Evolutionary conservation across 2,888 invertebrate species (phyloP).

Genomic region (Epinotia ramella): DNA sequence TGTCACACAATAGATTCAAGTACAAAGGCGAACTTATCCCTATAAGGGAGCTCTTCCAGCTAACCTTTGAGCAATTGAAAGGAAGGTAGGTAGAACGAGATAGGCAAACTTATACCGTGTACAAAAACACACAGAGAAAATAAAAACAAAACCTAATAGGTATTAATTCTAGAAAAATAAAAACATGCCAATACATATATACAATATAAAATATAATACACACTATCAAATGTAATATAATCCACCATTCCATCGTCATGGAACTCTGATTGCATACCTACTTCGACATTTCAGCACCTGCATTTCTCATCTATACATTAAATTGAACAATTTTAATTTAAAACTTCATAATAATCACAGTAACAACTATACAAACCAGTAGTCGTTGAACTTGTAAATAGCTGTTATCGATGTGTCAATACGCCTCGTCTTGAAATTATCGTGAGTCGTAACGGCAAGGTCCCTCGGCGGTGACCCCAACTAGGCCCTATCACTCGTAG

Average conservation of each 20-base stretch:
- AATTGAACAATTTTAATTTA: background rate
- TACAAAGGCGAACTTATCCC: no score
- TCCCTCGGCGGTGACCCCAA: conserved; percentile 42
- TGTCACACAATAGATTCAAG: no score
- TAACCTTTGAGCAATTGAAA: no score
- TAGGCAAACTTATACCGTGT: no score
- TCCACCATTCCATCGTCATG: background rate
- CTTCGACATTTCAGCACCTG: background rate
- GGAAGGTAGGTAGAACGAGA: no score
- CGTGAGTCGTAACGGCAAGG: conserved; percentile 38
- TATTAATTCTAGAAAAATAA: no score
- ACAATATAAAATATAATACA: no score
- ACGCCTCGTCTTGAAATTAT: conserved; percentile 39
- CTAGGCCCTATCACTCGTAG: conserved; percentile 33
- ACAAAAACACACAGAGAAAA: no score
- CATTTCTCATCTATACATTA: conserved; percentile 1
- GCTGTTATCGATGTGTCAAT: conserved; percentile 40
- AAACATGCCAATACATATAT: no score
- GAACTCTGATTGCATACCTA: conserved; percentile 14
- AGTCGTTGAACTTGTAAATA: conserved; percentile 47
- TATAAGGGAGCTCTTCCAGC: no score
- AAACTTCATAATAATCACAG: background rate
- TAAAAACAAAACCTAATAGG: no score
- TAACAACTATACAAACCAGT: conserved; percentile 25
- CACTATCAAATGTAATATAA: no score